Evolutionary conservation across 1,140 invertebrate species (phyloP), one percentile per base, ranked within the genome.

Genomic region (Dinoponera quadriceps): DNA sequence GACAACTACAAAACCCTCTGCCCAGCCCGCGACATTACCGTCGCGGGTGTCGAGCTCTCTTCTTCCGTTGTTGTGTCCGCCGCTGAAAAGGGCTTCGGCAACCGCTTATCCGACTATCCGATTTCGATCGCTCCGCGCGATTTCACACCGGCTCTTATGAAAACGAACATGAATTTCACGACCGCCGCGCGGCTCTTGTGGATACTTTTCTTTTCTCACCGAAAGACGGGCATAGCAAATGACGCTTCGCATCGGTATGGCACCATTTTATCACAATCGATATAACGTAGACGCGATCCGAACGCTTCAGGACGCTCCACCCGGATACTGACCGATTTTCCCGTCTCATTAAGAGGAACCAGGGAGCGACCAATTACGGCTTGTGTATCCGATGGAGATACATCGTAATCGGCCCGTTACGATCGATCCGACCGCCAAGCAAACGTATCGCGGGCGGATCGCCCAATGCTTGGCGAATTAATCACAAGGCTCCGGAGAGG

Each of bases 41-140:
- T 75, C 48, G 38, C 14, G 29, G 18, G 80, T 85, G 65, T 83
- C 65, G 72, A 55, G 20, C 72, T 54, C 81, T 85, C 83, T 66
- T 25, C 81, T 74, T 83, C 65, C 80, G n/a, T n/a, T 83, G 72
- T 80, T 22, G 38, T 22, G 22, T 44, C 83, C 22, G n/a, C 59
- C 51, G 3, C 48, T n/a, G 20, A 86, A 89, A 92, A 90, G 84
- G 87, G 80, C 90, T 91, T 92, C 84, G 86, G 78, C 90, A 91
- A 92, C 92, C 91, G 92, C 89, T 73, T 2, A 44, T 9, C 38
- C 38, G 83, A 57, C 78, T 91, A 92, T 92, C n/a, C 92, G 87
- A 88, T 92, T 91, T 87, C 90, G 57, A 88, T 84, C 83, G 63
- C 7, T 22, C 51, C 51, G 57, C 62, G 51, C 84, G 81, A 88